A percentile compares a stretch with the other conserved stretches of the same genome.
phyloP scores from a whole-genome alignment of 2,888 invertebrate species.

The Prosopocoilus inquinatus region DNA sequence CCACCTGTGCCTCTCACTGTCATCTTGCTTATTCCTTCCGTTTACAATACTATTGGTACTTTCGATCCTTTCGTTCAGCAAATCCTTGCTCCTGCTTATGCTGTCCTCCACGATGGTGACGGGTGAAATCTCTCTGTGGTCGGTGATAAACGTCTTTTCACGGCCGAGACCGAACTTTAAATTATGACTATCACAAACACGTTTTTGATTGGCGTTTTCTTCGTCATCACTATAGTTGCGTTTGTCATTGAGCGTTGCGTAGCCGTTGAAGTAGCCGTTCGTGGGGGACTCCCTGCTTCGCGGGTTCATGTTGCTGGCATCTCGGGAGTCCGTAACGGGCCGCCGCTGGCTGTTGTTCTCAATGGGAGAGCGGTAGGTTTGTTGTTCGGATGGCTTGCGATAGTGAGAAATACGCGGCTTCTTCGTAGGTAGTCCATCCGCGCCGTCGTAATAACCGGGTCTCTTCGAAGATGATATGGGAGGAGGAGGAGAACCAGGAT shows the following conservation, averaged over 20 bases:
- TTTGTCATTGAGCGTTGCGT: constrained; percentile 41
- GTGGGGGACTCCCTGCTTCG: constrained; percentile 43
- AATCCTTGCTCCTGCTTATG: background rate
- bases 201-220: constrained; percentile 31
- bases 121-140: background rate
- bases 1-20: constrained; percentile 17
- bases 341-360: constrained; percentile 46
- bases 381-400: constrained; percentile 57
- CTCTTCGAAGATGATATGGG: constrained; percentile 56
- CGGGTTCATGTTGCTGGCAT: constrained; percentile 53
- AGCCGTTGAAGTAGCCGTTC: constrained; percentile 31
- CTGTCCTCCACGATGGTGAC: constrained; percentile 11
- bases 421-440: constrained; percentile 63
- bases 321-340: constrained; percentile 49
- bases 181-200: constrained; percentile 47
- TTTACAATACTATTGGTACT: background rate
- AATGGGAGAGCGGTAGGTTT: constrained; percentile 49
- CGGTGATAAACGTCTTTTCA: constrained; percentile 5
- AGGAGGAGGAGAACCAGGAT: constrained; percentile 67
- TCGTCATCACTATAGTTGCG: constrained; percentile 41
- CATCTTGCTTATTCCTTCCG: constrained; percentile 11
- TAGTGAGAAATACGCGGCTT: constrained; percentile 86
- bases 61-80: background rate
- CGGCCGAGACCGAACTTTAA: constrained; percentile 36
- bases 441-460: constrained; percentile 62